phyloP scores from a whole-genome alignment of 2,113 vertebrate species.

The Cheirogaleus medius region DNA sequence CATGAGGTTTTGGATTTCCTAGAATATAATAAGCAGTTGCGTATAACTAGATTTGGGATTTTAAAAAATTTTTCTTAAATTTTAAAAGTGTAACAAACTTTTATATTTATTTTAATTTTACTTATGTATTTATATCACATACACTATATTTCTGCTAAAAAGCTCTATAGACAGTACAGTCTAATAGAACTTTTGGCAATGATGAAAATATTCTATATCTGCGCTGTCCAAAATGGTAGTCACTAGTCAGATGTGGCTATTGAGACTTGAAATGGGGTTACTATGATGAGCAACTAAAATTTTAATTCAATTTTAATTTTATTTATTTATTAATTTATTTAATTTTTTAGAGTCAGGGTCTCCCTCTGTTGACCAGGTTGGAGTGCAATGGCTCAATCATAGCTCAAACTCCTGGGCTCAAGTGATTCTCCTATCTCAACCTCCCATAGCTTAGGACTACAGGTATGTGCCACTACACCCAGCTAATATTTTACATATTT shows the following conservation, averaged over 20 bases:
- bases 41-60: conserved; percentile 61
- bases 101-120: conserved; percentile 10
- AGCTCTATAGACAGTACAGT: not conserved
- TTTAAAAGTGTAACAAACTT: not conserved
- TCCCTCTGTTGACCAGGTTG: too few relatives aligned
- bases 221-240: not conserved
- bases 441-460: too few relatives aligned
- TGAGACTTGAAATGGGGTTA: not conserved
- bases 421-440: too few relatives aligned
- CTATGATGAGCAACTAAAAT: not conserved
- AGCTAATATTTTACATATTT: too few relatives aligned
- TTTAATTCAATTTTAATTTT: not conserved
- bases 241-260: not conserved
- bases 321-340: not conserved
- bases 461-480: too few relatives aligned
- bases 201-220: not conserved
- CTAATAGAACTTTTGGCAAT: not conserved
- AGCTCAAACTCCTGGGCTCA: too few relatives aligned
- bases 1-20: conserved; percentile 58
- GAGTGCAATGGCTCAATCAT: not conserved
- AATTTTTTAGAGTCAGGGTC: not conserved
- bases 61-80: not conserved
- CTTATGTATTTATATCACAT: not conserved
- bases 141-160: not conserved
- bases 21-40: conserved; percentile 76